Evolutionary conservation across 1,140 invertebrate genomes (phyloP).

Genomic region (Marisa cornuarietis): DNA sequence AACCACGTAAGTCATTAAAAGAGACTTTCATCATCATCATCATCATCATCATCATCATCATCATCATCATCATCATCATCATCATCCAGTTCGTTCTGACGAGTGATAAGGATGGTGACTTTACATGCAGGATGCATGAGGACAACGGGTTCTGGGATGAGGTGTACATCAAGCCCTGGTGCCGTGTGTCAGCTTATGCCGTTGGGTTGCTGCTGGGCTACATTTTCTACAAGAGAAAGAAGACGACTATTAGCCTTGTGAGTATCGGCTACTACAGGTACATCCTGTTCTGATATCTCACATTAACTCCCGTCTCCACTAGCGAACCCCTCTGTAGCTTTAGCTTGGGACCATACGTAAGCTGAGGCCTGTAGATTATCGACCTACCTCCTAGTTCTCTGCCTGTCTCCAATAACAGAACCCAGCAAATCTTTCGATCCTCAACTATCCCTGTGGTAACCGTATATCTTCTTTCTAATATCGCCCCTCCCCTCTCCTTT

Average conservation of each 20-base stretch:
- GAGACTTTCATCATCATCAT: no score
- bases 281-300: no score
- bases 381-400: no score
- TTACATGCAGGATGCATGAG: constrained; percentile 28
- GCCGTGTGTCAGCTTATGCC: constrained; percentile 68
- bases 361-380: no score
- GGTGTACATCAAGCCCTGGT: constrained; percentile 81
- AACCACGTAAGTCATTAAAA: no score
- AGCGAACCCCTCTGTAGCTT: no score
- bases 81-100: not conserved
- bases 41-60: no score
- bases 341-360: no score
- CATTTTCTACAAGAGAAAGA: constrained; percentile 51
- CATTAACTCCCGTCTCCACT: no score
- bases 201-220: constrained; percentile 68
- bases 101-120: not conserved
- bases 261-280: not conserved
- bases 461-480: not conserved
- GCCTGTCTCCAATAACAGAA: no score
- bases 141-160: constrained; percentile 68
- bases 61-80: not conserved
- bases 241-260: constrained; percentile 37
- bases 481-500: not conserved
- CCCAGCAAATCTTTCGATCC: not conserved
- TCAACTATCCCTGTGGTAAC: no score